Percentiles rank a stretch among this genome's conserved stretches.
Evolutionary conservation across 1,140 invertebrate species (phyloP).

Genomic region (Drosophila subpulchrella): DNA sequence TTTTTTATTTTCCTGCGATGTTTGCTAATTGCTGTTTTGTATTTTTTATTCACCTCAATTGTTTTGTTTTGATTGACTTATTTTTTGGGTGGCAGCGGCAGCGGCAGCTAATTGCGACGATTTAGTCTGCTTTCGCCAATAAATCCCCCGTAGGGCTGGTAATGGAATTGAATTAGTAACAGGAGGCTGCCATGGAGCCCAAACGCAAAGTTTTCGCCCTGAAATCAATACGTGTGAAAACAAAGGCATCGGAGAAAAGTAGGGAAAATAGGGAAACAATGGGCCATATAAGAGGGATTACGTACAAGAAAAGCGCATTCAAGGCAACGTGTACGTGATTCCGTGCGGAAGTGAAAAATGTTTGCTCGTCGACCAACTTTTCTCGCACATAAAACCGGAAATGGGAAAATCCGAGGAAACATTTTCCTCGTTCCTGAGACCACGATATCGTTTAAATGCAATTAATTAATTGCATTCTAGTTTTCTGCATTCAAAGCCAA

Average conservation of each 20-base stretch:
- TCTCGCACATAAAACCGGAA: slow-evolving; percentile 29
- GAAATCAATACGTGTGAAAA: slow-evolving; percentile 44
- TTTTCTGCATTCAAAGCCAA: slow-evolving; percentile 1
- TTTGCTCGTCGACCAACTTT: slow-evolving; percentile 33
- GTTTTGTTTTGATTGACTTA: slow-evolving; percentile 26
- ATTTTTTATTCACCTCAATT: slow-evolving; percentile 22
- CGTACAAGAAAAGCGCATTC: slow-evolving; percentile 54
- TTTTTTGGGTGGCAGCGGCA: slow-evolving; percentile 10
- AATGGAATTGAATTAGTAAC: slow-evolving; percentile 52
- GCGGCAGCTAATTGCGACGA: slow-evolving; percentile 21
- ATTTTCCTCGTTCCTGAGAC: background rate
- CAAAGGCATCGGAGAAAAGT: background rate
- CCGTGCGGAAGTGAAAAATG: slow-evolving; percentile 59
- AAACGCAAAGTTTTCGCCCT: slow-evolving; percentile 23
- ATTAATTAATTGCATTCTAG: slow-evolving; percentile 70
- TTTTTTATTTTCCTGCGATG: background rate
- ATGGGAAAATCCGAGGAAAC: slow-evolving; percentile 23
- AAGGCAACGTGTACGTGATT: slow-evolving; percentile 53
- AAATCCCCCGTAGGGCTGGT: slow-evolving; percentile 27
- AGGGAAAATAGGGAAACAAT: slow-evolving; percentile 30
- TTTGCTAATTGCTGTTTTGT: slow-evolving; percentile 31
- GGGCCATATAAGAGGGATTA: slow-evolving; percentile 32
- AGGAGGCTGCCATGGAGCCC: slow-evolving; percentile 13
- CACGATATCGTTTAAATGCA: slow-evolving; percentile 44
- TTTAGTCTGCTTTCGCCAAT: slow-evolving; percentile 7